Evolutionary conservation across 2,888 invertebrate species (phyloP).

Genomic region (Latrodectus elegans): DNA sequence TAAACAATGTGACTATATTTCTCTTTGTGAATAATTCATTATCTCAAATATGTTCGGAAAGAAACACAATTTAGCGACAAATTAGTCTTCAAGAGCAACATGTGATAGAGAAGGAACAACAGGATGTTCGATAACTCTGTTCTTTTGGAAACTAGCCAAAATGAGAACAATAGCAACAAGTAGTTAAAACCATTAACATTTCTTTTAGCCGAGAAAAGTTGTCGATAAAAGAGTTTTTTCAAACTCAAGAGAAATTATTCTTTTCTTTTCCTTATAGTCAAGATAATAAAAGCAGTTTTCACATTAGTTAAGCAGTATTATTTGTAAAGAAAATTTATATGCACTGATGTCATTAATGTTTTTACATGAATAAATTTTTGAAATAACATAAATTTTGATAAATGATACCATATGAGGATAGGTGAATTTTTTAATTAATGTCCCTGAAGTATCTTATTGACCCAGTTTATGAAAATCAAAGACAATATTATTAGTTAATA

Average conservation of each 20-base stretch:
- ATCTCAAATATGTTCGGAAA: neutral
- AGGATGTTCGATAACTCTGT: neutral
- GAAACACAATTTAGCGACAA: neutral
- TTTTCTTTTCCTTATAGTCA: neutral
- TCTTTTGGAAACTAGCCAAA: conserved; percentile 38
- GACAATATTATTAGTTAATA: no score
- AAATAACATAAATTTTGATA: no score
- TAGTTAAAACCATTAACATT: conserved; percentile 35
- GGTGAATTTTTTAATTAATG: no score
- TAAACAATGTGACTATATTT: neutral
- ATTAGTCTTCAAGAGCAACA: neutral
- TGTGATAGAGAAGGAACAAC: neutral
- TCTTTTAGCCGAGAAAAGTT: conserved; percentile 21
- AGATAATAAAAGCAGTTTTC: neutral
- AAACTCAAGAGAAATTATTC: neutral
- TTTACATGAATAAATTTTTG: neutral
- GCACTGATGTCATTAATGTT: neutral
- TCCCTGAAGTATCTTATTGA: no score
- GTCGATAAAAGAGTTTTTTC: neutral
- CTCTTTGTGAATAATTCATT: no score
- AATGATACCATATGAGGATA: no score
- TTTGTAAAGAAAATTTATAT: neutral
- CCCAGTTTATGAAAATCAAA: no score
- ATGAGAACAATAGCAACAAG: conserved; percentile 29
- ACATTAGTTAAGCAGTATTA: neutral